Evolutionary conservation across 2,797 vertebrate species (phyloP), one percentile per base, ranked within the genome.

Genomic region (Hippoglossus hippoglossus): DNA sequence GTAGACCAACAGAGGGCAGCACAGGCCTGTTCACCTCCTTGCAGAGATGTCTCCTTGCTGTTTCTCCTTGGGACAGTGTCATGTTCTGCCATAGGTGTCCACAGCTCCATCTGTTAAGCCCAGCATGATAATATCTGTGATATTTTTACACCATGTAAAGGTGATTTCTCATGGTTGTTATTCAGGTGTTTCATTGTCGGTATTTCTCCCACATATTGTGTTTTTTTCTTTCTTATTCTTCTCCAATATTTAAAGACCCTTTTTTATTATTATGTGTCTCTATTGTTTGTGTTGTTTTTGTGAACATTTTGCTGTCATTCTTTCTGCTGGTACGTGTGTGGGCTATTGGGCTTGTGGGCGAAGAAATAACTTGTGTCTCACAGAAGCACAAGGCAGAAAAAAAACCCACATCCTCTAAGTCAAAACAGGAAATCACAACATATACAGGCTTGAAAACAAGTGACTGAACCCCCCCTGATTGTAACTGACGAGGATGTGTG

Each of bases 321-420:
- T 79, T 77, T 67, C 73, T 78, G 73, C 67, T 72, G 34, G 63
- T 58, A 69, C 77, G 58, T 62, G 66, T 84, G 73, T 84, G 80
- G 80, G 84, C 81, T 75, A 68, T 81, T 78, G 68, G 73, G 67
- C 50, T 62, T 57, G 82, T 82, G 77, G 77, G 77, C 26, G 65
- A 71, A 70, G 53, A 77, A 39, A 67, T 59, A 13, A 74, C 77
- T 80, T 83, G 73, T 73, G 73, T 73, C 31, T 72, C 66, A 67
- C 62, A 53, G 75, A 84, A 81, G 66, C 74, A 59, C 54, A 66
- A 76, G 61, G 75, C 71, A 83, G 69, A 73, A 60, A 70, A 63
- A 60, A 77, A 19, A 82, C 92, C 90, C 91, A 92, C 90, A 93
- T 92, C 91, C 89, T 90, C 64, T 63, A 47, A 82, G 80, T 80